Percentiles rank a stretch among this genome's conserved stretches.
These are phyloP conservation scores for Kryptolebias ocellatus DNA, from an alignment of 2,797 vertebrate species.

Conservation along the genomic window DNA sequence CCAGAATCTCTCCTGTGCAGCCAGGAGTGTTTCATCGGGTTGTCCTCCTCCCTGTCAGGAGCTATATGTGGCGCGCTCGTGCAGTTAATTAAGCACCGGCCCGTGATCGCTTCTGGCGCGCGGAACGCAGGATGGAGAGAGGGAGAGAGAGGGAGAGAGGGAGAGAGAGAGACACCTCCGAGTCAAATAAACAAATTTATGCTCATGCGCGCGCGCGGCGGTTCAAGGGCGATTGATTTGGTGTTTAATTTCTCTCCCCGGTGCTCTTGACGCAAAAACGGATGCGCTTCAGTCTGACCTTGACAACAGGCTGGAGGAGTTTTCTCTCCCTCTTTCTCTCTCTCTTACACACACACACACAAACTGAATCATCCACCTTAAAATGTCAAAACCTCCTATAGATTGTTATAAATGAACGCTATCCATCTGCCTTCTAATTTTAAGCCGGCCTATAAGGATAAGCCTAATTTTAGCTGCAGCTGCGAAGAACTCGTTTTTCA, in stretches of 20 bases:
- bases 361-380: conserved; percentile 27
- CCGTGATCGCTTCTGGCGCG: conserved; percentile 52
- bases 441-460: conserved; percentile 55
- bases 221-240: conserved; percentile 80
- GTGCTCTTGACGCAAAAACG: conserved; percentile 65
- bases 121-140: conserved; percentile 34
- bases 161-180: conserved; percentile 12
- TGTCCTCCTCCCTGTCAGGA: conserved; percentile 6
- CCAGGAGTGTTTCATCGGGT: conserved; percentile 42
- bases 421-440: conserved; percentile 71
- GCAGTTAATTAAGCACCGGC: conserved; percentile 50
- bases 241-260: conserved; percentile 77
- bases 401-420: conserved; percentile 58
- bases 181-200: conserved; percentile 39
- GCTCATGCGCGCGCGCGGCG: conserved; percentile 9
- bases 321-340: conserved; percentile 46
- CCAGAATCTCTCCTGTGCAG: conserved; percentile 43
- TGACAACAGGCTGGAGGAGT: conserved; percentile 63
- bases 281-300: conserved; percentile 74
- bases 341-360: conserved; percentile 26
- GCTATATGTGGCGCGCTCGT: conserved; percentile 19
- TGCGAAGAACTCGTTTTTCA: conserved; percentile 60
- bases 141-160: neutral
- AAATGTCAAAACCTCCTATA: conserved; percentile 40
- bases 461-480: conserved; percentile 71